These are phyloP conservation scores for Dicentrarchus labrax DNA, from an alignment of 2,113 vertebrate genomes.

Conservation along the genomic window DNA sequence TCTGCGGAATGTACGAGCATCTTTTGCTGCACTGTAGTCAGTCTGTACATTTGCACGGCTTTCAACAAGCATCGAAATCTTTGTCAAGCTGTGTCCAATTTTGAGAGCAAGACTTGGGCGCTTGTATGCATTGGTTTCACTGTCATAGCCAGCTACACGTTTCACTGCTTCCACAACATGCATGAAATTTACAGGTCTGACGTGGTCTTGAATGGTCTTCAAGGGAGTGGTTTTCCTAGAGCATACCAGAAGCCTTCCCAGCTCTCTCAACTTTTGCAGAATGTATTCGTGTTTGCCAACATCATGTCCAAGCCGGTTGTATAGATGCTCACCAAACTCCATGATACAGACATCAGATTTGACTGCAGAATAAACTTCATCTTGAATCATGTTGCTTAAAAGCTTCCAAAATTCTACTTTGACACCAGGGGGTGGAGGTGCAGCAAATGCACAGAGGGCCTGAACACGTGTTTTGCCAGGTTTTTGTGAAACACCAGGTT, in stretches of 20 bases:
- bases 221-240: too few relatives aligned
- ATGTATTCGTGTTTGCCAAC: conserved; percentile 58
- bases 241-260: conserved; percentile 43
- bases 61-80: too few relatives aligned
- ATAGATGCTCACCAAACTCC: conserved; percentile 48
- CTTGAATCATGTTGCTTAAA: conserved; percentile 37
- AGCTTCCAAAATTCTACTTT: conserved; percentile 34
- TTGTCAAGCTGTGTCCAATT: too few relatives aligned
- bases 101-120: too few relatives aligned
- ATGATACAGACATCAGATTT: conserved; percentile 44
- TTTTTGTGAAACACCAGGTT: background rate
- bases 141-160: too few relatives aligned
- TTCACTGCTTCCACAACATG: too few relatives aligned
- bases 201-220: too few relatives aligned
- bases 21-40: too few relatives aligned
- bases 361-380: conserved; percentile 45
- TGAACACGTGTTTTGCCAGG: conserved; percentile 37
- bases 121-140: too few relatives aligned
- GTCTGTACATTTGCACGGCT: too few relatives aligned
- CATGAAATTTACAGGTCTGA: too few relatives aligned
- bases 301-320: conserved; percentile 41
- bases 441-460: conserved; percentile 37
- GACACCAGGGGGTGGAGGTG: conserved; percentile 28
- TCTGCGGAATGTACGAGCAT: too few relatives aligned
- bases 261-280: conserved; percentile 49